Conservation (phyloP, 2,888 invertebrate species). For the Neoascia interrupta region DNA sequence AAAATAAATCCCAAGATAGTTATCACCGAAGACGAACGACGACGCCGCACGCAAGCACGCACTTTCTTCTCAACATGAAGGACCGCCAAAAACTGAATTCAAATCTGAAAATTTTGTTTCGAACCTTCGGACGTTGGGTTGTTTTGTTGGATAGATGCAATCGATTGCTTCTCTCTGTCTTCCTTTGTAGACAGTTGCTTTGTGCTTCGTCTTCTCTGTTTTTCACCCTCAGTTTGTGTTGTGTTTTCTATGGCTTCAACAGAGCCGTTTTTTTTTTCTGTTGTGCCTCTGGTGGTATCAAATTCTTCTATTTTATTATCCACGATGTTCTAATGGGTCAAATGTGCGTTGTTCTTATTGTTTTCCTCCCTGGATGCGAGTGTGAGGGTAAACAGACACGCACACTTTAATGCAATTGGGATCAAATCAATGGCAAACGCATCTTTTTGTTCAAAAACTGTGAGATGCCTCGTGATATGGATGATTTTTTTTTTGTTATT, state of each 20-base stretch:
- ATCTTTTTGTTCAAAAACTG: slow-evolving; percentile 39
- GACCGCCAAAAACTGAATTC: slow-evolving; percentile 79
- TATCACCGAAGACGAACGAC: slow-evolving; percentile 22
- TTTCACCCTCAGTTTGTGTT: slow-evolving; percentile 57
- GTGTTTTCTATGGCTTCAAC: slow-evolving; percentile 62
- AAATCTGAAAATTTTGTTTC: slow-evolving; percentile 67
- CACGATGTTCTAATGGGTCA: slow-evolving; percentile 65
- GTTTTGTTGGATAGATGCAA: slow-evolving; percentile 56
- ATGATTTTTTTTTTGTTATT: slow-evolving; percentile 4
- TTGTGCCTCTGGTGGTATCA: slow-evolving; percentile 15
- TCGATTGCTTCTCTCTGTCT: slow-evolving; percentile 66
- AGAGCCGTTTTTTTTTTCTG: slow-evolving; percentile 17
- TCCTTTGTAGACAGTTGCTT: slow-evolving; percentile 18
- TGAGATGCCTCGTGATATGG: slow-evolving; percentile 45
- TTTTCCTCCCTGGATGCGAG: slow-evolving; percentile 27
- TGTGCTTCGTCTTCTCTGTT: slow-evolving; percentile 46
- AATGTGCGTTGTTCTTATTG: slow-evolving; percentile 67
- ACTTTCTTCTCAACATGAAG: slow-evolving; percentile 70
- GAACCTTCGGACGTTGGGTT: slow-evolving; percentile 45
- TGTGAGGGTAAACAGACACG: slow-evolving; percentile 26
- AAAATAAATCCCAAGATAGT: slow-evolving; percentile 23
- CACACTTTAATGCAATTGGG: slow-evolving; percentile 37
- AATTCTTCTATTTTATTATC: slow-evolving; percentile 63
- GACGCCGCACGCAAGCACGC: slow-evolving; percentile 50
- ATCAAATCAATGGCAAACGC: slow-evolving; percentile 54